Base-by-base conservation (phyloP, 2,888 invertebrate species). In the Spicauda simplicius region DNA sequence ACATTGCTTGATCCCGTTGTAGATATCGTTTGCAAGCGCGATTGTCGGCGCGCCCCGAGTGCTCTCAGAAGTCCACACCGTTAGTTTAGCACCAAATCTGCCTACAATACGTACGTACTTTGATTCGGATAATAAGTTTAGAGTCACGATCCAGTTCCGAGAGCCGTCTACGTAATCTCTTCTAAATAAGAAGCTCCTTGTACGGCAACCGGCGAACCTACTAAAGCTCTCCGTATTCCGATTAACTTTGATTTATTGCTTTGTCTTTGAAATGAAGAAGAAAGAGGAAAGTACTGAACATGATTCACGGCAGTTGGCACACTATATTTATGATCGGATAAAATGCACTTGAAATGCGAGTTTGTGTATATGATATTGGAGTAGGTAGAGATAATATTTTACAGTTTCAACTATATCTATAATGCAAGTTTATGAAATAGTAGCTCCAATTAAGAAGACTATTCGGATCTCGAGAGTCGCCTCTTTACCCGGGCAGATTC, bases 111-210 rank as follows among this genome's bases (percentile, higher is more conserved):
- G 78, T 80, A 73, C 80, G 82, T 84, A 82, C 82, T 86, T 85
- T 87, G 87, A 88, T 88, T 88, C 85, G 88, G 87, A 89, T 90
- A 90, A 88, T 89, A 89, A 88, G 86, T 87, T 84, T 84, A 79
- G 75, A 91, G 90, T 91, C 90, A 91, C 91, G 90, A 91, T 87
- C 81, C 82, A 77, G 81, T 82, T 82, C 82, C 84, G 80, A 82
- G 84, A 81, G 82, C 87, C 82, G 86, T 87, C 86, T 83, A 79
- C 79, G 86, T 90, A 88, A 90, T 89, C 88, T 74, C 75, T 76
- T 76, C 80, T 85, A 86, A 86, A 87, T 87, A 86, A 88, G 85
- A 85, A 79, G 79, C 82, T 80, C 88, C 90, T 88, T 90, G 79
- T 88, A 87, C 75, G 88, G 90, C 77, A 74, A 79, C 80, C 76